Evolutionary conservation across 2,797 vertebrate genomes (phyloP), one percentile per base, ranked within the genome.

Genomic region (Crenichthys baileyi): DNA sequence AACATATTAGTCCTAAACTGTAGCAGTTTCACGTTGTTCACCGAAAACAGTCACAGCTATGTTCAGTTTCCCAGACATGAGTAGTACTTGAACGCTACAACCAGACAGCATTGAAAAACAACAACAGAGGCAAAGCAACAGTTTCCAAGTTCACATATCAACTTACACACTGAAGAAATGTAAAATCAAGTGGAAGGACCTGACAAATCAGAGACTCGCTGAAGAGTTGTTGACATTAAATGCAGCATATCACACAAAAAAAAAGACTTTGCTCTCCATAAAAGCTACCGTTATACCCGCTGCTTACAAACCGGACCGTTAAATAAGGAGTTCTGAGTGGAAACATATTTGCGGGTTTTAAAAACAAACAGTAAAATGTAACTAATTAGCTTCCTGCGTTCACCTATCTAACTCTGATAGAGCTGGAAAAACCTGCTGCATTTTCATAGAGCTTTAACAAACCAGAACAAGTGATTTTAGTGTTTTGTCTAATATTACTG

Each of bases 41-140:
- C 89, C 87, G 91, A 88, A 91, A 90, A 82, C 85, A 80, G 76
- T 86, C 77, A 83, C 85, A 94, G 87, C 84, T 92, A 94, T 93
- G 89, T n/a, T 2, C 70, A 77, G 78, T 88, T 94, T 95, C 85
- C 75, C 77, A 90, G 86, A 89, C 87, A 92, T 89, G 79, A 87
- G 86, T 80, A 83, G 68, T 56, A 79, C 79, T 86, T 41, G 78
- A 80, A 87, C 81, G 87, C 80, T 91, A 85, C 81, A 86, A 86
- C 77, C 76, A 79, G 83, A 79, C 73, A n/a, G 48, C 50, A 79
- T 58, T 55, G 72, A 77, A 26, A 70, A 80, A 46, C 79, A 72
- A 87, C 90, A 91, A 88, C 72, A 85, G 77, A 48, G 84, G 73
- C 53, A 79, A 22, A 55, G 70, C 60, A 46, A 79, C 61, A 75